Base-by-base conservation (phyloP, 2,888 invertebrate genomes). In the Cerceris rybyensis region DNA sequence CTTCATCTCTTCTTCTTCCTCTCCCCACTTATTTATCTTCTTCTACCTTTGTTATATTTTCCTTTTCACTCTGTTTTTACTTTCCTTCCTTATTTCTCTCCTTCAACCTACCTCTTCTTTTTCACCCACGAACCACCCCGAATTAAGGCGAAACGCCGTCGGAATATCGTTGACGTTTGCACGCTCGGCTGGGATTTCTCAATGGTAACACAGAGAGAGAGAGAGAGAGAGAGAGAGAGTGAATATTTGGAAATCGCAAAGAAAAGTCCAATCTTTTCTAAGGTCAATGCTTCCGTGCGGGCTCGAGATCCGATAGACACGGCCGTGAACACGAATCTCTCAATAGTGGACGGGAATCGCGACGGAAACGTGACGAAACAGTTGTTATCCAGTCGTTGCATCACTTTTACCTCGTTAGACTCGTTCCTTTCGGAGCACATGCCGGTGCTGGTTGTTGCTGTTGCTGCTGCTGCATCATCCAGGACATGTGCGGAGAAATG, bases 321-420 rank as follows among this genome's bases (percentile, higher is more conserved):
- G 79, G 82, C 79, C 67, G 66, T 82, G 82, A 76, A 73, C 79
- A 79, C 68, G 58, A 52, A 57, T 74, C 74, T 75, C 57, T 70
- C 57, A 50, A 69, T 70, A 41, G 69, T 39, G 63, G 63, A 42
- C 73, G 72, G 59, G 69, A 28, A 61, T 65, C 74, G 55, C 74
- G 72, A 78, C 75, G 82, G 75, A 82, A 79, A 82, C 73, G 71
- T 82, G 79, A 82, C 73, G 82, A 82, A 82, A 82, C 82, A 59
- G 70, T 80, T 66, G 82, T 82, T 82, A 82, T 67, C 64, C 79
- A 76, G 58, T 79, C 66, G 73, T 82, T 79, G 76, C 82, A 70
- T 82, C 82, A 82, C 71, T 76, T 73, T 71, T 82, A 79, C 82
- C 82, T 76, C 70, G 79, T 75, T 70, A 69, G 78, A 63, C 63